Conservation (phyloP, 2,888 invertebrate genomes). For the Drosophila trichaetosa region DNA sequence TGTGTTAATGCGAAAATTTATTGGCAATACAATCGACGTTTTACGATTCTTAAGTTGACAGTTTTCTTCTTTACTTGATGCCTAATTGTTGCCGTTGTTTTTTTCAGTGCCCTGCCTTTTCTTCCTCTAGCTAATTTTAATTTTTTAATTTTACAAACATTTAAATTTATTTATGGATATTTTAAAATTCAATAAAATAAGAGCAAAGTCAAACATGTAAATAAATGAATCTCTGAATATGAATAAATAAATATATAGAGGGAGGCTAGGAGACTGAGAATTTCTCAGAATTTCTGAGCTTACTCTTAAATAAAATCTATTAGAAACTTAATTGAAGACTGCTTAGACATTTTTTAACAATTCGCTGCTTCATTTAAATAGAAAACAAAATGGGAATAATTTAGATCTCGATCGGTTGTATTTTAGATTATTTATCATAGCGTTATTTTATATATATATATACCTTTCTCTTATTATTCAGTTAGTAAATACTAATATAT, state of each 20-base stretch:
- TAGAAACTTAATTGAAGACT: not conserved
- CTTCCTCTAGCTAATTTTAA: not conserved
- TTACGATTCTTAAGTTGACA: slow-evolving; percentile 81
- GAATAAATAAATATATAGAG: too few relatives aligned
- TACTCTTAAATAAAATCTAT: not conserved
- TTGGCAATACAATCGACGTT: slow-evolving; percentile 82
- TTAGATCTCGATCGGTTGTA: not conserved
- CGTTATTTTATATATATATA: not conserved
- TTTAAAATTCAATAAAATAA: not conserved
- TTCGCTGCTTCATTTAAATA: not conserved
- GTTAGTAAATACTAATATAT: not conserved
- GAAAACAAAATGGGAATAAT: not conserved
- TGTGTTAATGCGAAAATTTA: slow-evolving; percentile 80
- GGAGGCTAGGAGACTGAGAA: not conserved
- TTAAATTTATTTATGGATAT: not conserved
- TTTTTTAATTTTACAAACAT: not conserved
- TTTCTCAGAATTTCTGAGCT: not conserved
- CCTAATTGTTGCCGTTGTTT: slow-evolving; percentile 22
- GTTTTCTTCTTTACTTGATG: slow-evolving; percentile 55
- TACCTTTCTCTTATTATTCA: not conserved
- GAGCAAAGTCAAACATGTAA: not conserved
- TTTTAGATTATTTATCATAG: not conserved
- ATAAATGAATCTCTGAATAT: not conserved
- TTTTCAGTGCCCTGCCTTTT: slow-evolving; percentile 1
- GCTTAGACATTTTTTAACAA: not conserved